Evolutionary conservation across 2,113 vertebrate species (phyloP), one percentile per base, ranked within the genome.

Genomic region (Nothocercus nigrocapillus): DNA sequence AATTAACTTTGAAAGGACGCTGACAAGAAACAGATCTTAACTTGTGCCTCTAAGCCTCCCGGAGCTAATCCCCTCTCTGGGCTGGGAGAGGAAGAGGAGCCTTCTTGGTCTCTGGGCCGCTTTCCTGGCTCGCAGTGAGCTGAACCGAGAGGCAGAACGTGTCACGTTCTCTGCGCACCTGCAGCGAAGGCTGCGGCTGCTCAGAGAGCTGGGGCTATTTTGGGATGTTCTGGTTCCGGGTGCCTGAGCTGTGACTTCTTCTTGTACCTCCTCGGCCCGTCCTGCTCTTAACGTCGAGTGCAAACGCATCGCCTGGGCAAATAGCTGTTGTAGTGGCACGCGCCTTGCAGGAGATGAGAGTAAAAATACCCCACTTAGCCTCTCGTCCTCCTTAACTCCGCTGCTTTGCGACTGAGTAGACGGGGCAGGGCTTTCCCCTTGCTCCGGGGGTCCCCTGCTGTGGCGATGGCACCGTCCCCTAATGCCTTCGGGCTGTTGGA

Each of bases 131-230:
- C 42, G 82, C 45, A 58, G 45, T 3, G 42, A 89, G 58, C 74
- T 76, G 11, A 79, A 12, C 30, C 54, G 75, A 67, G 85, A 19
- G 36, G 67, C 84, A 44, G 61, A 66, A 66, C 12, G 5, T 3
- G 28, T 89, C 80, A 4, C 69, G 88, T 36, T 59, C 72, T 68
- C 61, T 32, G 53, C 86, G 92, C 94, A 94, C 90, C 96, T 93
- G 94, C 88, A 92, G 80, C 28, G 49, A 76, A 45, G 76, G 79
- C 85, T 74, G 44, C n/a, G 75, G 88, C 79, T 87, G 80, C 62
- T 70, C 66, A 58, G 12, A 4, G 73, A 27, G 69, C 77, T 77
- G 58, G 3, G 69, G 79, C 73, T 93, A 53, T 85, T 94, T 92
- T 76, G 58, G 90, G 85, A 27, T 76, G 16, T 62, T 94, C 49